phyloP scores from a whole-genome alignment of 2,888 invertebrate species.

The Molorchus minor region DNA sequence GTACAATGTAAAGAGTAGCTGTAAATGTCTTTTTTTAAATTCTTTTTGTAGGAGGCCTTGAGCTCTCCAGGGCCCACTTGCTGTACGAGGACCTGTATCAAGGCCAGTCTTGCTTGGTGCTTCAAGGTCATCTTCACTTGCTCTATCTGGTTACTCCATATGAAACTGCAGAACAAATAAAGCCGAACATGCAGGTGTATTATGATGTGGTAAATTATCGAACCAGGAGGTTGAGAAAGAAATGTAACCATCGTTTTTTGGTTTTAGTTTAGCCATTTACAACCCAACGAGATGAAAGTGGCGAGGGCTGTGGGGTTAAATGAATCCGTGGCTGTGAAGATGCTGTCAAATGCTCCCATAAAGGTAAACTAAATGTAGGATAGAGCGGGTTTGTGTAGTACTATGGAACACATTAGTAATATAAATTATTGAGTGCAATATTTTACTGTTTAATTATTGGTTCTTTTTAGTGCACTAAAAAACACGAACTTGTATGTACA shows the following conservation, averaged over 20 bases:
- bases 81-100: slow-evolving; percentile 78
- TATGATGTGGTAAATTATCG: slow-evolving; percentile 67
- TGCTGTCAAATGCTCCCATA: slow-evolving; percentile 73
- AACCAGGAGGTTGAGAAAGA: background rate
- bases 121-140: slow-evolving; percentile 84
- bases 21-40: background rate
- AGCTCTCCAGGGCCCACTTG: slow-evolving; percentile 73
- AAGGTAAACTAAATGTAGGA: slow-evolving; percentile 63
- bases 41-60: slow-evolving; percentile 75
- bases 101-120: slow-evolving; percentile 79
- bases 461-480: background rate
- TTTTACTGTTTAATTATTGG: too few species aligned
- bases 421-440: too few species aligned
- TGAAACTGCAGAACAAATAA: slow-evolving; percentile 69
- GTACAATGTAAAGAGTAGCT: too few species aligned
- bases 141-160: slow-evolving; percentile 88
- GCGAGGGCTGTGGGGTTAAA: slow-evolving; percentile 80
- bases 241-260: slow-evolving; percentile 3
- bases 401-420: too few species aligned
- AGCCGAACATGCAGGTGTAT: slow-evolving; percentile 66
- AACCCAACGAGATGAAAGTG: slow-evolving; percentile 72
- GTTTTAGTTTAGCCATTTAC: slow-evolving; percentile 70
- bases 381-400: too few species aligned
- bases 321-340: slow-evolving; percentile 75
- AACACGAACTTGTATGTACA: too few species aligned